Percentiles rank a stretch among this genome's conserved stretches.
These are phyloP conservation scores for Mythimna pallens DNA, from an alignment of 2,888 invertebrate genomes.

Conservation along the genomic window DNA sequence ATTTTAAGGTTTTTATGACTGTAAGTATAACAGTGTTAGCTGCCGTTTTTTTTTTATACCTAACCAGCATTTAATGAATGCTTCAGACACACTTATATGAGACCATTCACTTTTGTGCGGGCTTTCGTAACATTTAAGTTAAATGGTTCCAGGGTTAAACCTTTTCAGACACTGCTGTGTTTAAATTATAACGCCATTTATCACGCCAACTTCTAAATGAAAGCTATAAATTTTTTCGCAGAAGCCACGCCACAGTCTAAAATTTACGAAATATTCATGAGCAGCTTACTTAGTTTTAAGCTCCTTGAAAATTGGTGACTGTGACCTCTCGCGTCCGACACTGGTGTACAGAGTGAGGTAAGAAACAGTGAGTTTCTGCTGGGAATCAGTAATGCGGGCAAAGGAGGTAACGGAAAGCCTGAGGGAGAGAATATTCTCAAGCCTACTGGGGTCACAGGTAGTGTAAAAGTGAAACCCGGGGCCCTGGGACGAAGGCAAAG, in stretches of 20 bases:
- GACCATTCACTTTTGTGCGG: conserved; percentile 1
- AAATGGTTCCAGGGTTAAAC: conserved; percentile 20
- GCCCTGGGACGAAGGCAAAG: too few relatives aligned
- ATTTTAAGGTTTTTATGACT: too few relatives aligned
- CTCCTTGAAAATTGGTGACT: too few relatives aligned
- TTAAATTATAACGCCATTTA: conserved; percentile 32
- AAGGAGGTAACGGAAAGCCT: too few relatives aligned
- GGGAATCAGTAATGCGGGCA: too few relatives aligned
- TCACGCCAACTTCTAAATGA: conserved; percentile 27
- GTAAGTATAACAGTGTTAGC: conserved; percentile 24
- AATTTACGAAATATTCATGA: conserved; percentile 26
- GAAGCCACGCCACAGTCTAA: not conserved
- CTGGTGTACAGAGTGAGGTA: too few relatives aligned
- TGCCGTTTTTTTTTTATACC: conserved; percentile 38
- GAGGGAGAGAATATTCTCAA: too few relatives aligned
- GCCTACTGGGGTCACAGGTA: too few relatives aligned
- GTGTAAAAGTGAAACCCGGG: too few relatives aligned
- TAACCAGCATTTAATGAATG: conserved; percentile 20
- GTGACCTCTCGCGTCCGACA: too few relatives aligned
- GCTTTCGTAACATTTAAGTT: conserved; percentile 14
- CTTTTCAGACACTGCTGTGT: conserved; percentile 20
- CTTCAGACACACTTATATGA: not conserved
- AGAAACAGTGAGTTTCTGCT: too few relatives aligned
- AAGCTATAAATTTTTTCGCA: conserved; percentile 12
- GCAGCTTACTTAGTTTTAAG: conserved; percentile 16